Conservation (phyloP, 2,888 invertebrate genomes). For the Parapristionchus giblindavisi region DNA sequence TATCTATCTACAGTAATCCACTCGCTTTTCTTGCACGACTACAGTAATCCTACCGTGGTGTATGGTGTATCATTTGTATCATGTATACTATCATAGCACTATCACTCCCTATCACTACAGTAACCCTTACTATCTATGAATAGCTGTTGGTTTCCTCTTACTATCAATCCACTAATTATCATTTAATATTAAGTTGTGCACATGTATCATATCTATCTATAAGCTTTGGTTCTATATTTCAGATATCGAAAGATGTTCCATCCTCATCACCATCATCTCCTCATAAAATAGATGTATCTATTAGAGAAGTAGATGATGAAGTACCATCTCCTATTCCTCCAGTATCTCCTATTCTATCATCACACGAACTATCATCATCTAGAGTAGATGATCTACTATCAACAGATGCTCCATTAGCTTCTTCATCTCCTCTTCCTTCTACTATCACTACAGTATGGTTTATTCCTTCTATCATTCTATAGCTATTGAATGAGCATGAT, state of each 20-base stretch:
- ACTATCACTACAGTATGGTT: constrained; percentile 70
- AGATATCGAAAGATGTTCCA: too few relatives aligned
- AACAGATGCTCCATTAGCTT: constrained; percentile 43
- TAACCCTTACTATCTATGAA: too few relatives aligned
- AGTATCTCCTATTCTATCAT: constrained; percentile 39
- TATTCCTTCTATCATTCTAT: not conserved
- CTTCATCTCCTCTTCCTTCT: constrained; percentile 48
- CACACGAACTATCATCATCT: constrained; percentile 13
- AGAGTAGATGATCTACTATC: constrained; percentile 3
- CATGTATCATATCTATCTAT: too few relatives aligned
- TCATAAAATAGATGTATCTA: not conserved
- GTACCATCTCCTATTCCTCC: constrained; percentile 18
- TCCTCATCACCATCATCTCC: constrained; percentile 21
- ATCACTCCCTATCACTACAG: too few relatives aligned
- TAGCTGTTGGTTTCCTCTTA: too few relatives aligned
- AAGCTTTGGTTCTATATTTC: too few relatives aligned
- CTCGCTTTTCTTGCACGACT: not conserved
- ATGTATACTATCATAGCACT: too few relatives aligned
- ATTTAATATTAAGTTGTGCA: too few relatives aligned
- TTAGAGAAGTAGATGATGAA: too few relatives aligned
- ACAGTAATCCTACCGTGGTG: too few relatives aligned
- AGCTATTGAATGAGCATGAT: not conserved
- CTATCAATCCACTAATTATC: too few relatives aligned
- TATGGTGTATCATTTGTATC: too few relatives aligned
- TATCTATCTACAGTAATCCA: constrained; percentile 11